Evolutionary conservation across 2,113 vertebrate species (phyloP), one percentile per base, ranked within the genome.

Genomic region (Spilogale gracilis): DNA sequence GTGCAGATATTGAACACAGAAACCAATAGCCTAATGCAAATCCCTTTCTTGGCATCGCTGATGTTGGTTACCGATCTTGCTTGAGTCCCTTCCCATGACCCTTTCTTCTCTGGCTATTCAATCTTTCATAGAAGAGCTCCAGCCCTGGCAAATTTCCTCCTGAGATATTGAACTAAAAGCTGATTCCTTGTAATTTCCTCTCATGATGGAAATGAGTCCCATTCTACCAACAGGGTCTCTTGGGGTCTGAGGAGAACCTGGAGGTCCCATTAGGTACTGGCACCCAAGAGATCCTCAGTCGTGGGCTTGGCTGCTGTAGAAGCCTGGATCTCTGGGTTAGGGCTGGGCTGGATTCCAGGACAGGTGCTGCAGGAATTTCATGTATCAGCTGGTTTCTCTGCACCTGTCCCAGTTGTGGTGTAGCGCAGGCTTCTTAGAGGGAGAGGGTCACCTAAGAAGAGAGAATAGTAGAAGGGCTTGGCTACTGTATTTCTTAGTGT

Each of bases 91-190:
- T 89, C 13, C 23, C 48, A 52, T 48, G 17, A 52, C 30, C 27
- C 3, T 94, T 20, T 91, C 61, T 94, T 45, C 50, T 84, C 32
- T 89, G 56, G 5, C 14, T 82, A 2, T 54, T 91, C 30, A 78
- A 5, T 90, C 20, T 90, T 78, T 63, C 78, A 43, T 71, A 74
- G n/a, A 93, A 63, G 5, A 89, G 27, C 50, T 74, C 23, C 4
- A 80, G 54, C 27, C 45, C 32, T 65, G 65, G 67, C 3, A 27
- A 27, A 52, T 67, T 63, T 9, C 27, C 3, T 48, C 21, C 48
- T 92, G 45, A 92, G 89, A 78, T 63, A 73, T 6, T 82, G 73
- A 85, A 94, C 30, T 80, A 85, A 95, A 85, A 76, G 30, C 89
- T 92, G 14, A 25, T 56, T 69, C 56, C 38, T 89, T 90, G 32